These are phyloP conservation scores for Omphaloscelis lunosa DNA, from an alignment of 2,888 invertebrate species.

Conservation along the genomic window DNA sequence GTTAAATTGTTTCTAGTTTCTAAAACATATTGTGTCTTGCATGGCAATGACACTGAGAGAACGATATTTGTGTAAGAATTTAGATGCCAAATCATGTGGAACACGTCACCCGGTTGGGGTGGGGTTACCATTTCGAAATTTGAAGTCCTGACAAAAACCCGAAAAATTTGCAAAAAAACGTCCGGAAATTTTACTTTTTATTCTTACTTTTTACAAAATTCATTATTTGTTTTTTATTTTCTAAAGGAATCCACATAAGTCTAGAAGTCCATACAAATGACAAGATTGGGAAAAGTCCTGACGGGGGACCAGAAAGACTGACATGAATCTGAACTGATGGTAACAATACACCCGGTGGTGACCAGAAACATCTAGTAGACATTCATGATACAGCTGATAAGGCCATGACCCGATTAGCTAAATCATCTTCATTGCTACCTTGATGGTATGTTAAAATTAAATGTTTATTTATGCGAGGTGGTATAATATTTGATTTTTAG, in stretches of 20 bases:
- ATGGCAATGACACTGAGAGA: constrained; percentile 11
- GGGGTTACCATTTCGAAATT: neutral
- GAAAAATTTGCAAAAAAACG: neutral
- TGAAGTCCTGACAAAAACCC: too few relatives aligned
- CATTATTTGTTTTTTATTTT: too few relatives aligned
- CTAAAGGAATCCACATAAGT: neutral
- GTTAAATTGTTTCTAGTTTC: constrained; percentile 26
- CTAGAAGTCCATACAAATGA: too few relatives aligned
- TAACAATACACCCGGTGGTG: too few relatives aligned
- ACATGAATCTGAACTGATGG: neutral
- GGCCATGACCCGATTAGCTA: constrained; percentile 70
- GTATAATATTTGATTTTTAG: constrained; percentile 43
- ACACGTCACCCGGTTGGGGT: neutral
- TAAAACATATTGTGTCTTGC: neutral
- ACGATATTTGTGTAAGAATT: constrained; percentile 1
- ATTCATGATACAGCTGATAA: constrained; percentile 10
- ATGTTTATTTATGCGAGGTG: constrained; percentile 53
- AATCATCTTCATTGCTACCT: constrained; percentile 61
- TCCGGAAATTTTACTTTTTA: neutral
- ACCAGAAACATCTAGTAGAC: constrained; percentile 20
- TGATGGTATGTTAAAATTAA: constrained; percentile 60
- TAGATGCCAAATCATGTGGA: neutral
- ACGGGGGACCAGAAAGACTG: neutral
- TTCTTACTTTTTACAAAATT: too few relatives aligned
- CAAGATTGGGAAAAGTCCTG: neutral